Conservation (phyloP, 2,113 vertebrate species). For the Bombycilla garrulus region DNA sequence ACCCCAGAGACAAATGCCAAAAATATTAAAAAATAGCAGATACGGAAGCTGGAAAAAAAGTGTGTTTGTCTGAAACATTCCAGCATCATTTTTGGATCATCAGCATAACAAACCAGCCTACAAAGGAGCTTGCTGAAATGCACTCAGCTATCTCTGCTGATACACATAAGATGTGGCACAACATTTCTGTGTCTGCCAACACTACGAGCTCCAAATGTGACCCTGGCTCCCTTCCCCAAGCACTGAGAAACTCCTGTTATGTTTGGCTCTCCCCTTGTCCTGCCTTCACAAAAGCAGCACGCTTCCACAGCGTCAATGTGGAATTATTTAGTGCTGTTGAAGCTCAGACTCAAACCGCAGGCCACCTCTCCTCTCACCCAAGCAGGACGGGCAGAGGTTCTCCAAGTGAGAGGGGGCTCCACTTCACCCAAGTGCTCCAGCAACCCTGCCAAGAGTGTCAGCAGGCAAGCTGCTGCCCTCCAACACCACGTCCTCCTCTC, state of each 20-base stretch:
- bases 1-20: slow-evolving; percentile 13
- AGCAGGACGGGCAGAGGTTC: rapidly evolving
- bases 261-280: slow-evolving; percentile 1
- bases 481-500: background rate
- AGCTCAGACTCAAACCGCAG: background rate
- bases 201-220: background rate
- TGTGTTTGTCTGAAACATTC: background rate
- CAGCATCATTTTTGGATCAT: background rate
- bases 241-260: slow-evolving; percentile 18
- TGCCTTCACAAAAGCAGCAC: background rate
- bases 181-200: background rate
- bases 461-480: background rate
- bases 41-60: background rate
- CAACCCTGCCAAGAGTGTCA: background rate
- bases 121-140: background rate
- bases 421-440: background rate
- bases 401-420: background rate
- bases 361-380: slow-evolving; percentile 6
- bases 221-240: slow-evolving; percentile 21
- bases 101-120: background rate
- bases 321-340: slow-evolving; percentile 36
- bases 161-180: background rate
- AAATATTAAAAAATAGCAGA: background rate
- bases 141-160: rapidly evolving
- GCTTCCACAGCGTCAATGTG: background rate